phyloP scores from a whole-genome alignment of 1,140 invertebrate genomes.

The Melanaphis sacchari region DNA sequence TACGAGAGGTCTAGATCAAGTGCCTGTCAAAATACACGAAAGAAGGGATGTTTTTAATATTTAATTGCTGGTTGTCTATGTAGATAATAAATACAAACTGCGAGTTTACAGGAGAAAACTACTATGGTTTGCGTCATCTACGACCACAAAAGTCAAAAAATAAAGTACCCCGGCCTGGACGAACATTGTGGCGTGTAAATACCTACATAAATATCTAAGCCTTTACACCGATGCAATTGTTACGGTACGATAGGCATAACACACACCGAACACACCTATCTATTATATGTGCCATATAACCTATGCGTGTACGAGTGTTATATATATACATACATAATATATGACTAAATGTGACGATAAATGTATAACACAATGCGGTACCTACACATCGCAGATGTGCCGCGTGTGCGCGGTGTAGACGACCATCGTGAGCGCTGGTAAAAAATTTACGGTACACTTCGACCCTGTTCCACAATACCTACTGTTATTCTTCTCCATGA shows the following conservation, averaged over 20 bases:
- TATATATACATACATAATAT: not conserved
- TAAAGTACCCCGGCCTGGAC: too few relatives aligned
- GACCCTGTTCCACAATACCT: not conserved
- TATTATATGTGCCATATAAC: too few relatives aligned
- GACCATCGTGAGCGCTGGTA: not conserved
- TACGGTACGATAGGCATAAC: not conserved
- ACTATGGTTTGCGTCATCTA: not conserved
- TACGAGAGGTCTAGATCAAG: not conserved
- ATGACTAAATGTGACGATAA: not conserved
- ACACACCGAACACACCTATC: not conserved
- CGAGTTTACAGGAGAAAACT: not conserved
- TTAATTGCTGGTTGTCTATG: too few relatives aligned
- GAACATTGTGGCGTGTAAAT: not conserved
- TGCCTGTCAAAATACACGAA: not conserved
- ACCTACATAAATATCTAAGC: not conserved
- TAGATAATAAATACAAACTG: too few relatives aligned
- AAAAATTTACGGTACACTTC: not conserved
- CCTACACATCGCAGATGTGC: not conserved
- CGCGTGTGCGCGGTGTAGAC: not conserved
- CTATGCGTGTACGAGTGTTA: not conserved
- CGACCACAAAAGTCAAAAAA: not conserved
- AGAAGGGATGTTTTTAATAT: too few relatives aligned
- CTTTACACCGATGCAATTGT: not conserved
- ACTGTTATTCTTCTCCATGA: conserved; percentile 19
- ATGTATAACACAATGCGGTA: not conserved